Percentiles rank a stretch among this genome's conserved stretches.
Evolutionary conservation across 2,797 vertebrate genomes (phyloP).

Genomic region (Gadopsis marmoratus): DNA sequence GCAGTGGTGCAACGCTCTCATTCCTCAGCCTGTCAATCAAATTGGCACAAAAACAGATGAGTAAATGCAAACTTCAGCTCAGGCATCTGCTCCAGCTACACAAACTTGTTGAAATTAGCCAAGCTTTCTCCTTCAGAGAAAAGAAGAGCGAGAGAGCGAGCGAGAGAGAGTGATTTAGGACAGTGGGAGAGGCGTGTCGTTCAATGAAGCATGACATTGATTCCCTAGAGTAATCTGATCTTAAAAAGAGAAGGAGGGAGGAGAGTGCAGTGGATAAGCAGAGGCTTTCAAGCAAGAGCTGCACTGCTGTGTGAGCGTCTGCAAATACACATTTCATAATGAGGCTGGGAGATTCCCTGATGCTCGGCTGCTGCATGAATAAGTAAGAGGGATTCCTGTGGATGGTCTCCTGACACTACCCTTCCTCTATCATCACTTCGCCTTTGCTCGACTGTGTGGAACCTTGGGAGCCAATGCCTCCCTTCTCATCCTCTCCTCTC

Average conservation of each 20-base stretch:
- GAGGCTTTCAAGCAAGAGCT: constrained; percentile 72
- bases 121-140: constrained; percentile 43
- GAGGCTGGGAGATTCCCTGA: constrained; percentile 78
- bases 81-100: constrained; percentile 45
- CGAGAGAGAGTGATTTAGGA: constrained; percentile 63
- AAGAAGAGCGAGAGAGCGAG: not conserved
- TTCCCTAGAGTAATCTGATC: constrained; percentile 72
- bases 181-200: constrained; percentile 53
- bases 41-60: constrained; percentile 38
- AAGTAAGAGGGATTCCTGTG: constrained; percentile 76
- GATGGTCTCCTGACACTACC: constrained; percentile 65
- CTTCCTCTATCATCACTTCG: constrained; percentile 54
- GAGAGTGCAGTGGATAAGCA: constrained; percentile 74
- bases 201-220: constrained; percentile 78
- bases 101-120: constrained; percentile 62
- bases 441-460: constrained; percentile 20
- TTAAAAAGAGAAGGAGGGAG: constrained; percentile 68
- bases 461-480: constrained; percentile 7
- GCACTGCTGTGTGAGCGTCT: constrained; percentile 58
- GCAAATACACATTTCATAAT: constrained; percentile 73
- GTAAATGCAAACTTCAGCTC: constrained; percentile 39
- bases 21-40: constrained; percentile 28
- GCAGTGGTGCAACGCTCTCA: constrained; percentile 7
- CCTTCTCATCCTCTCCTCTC: constrained; percentile 15
- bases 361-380: constrained; percentile 75